Conservation (phyloP, 2,888 invertebrate species). For the Oscheius sp. region DNA sequence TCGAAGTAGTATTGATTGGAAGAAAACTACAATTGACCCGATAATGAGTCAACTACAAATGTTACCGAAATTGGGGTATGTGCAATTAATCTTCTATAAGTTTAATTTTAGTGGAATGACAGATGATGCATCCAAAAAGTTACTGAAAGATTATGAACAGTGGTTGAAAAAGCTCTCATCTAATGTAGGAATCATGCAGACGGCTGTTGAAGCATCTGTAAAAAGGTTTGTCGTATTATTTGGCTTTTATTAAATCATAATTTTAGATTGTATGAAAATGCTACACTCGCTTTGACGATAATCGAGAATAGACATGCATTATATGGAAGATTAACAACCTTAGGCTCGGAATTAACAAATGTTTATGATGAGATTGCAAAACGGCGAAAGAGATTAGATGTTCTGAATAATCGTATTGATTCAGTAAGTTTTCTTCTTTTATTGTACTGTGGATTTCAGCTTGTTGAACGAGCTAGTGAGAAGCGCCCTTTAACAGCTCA, state of each 20-base stretch:
- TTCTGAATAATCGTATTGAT: conserved; percentile 3
- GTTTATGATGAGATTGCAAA: not conserved
- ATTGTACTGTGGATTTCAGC: not conserved
- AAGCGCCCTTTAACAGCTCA: conserved; percentile 1
- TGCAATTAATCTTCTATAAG: not conserved
- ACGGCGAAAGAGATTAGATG: not conserved
- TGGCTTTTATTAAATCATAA: not conserved
- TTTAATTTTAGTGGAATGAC: not conserved
- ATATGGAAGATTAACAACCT: not conserved
- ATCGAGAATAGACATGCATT: not conserved
- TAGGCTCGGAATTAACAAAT: not conserved
- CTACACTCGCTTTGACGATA: not conserved
- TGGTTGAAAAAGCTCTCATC: not conserved
- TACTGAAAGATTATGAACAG: not conserved
- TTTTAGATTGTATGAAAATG: not conserved
- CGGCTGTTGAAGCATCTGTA: not conserved
- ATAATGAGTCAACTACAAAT: not conserved
- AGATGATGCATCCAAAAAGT: not conserved
- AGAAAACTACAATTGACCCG: not conserved
- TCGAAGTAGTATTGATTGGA: not conserved
- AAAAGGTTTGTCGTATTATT: not conserved
- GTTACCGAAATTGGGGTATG: not conserved
- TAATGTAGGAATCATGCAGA: not conserved
- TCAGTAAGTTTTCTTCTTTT: not conserved
- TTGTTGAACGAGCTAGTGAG: not conserved